These are phyloP conservation scores for Euborellia annulipes DNA, from an alignment of 1,140 invertebrate species.

Conservation along the genomic window DNA sequence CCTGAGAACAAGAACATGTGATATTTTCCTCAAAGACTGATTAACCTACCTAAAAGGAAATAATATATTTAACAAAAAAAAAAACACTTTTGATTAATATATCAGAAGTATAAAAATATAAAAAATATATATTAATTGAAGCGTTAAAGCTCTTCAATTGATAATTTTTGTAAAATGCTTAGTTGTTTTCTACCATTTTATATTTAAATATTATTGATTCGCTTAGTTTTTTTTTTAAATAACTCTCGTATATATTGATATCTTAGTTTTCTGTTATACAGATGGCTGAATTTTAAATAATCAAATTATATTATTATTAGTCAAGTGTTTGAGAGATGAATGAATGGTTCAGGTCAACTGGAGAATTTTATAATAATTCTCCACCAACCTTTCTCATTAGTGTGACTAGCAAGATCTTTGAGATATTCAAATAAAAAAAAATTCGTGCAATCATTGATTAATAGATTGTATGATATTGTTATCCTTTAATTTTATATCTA, in stretches of 20 bases:
- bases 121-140: constrained; percentile 6
- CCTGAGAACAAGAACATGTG: constrained; percentile 10
- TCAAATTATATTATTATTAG: constrained; percentile 1
- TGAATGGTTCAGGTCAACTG: constrained; percentile 10
- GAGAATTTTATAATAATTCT: constrained; percentile 11
- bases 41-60: constrained; percentile 7
- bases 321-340: constrained; percentile 5
- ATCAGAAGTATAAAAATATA: constrained; percentile 4
- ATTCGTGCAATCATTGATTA: constrained; percentile 7
- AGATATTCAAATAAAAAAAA: constrained; percentile 6
- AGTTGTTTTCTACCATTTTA: constrained; percentile 9
- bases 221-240: too few relatives aligned
- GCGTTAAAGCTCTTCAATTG: constrained; percentile 3
- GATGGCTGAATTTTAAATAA: not conserved
- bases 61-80: constrained; percentile 9
- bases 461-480: constrained; percentile 6
- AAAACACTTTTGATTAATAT: constrained; percentile 6
- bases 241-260: too few relatives aligned
- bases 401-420: constrained; percentile 10
- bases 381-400: constrained; percentile 19
- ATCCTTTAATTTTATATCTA: too few relatives aligned
- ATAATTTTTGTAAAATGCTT: constrained; percentile 6
- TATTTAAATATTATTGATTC: constrained; percentile 5
- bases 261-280: constrained; percentile 3
- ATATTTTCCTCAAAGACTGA: constrained; percentile 19